These are phyloP conservation scores for Lordiphosa collinella DNA, from an alignment of 1,140 invertebrate species.

Conservation along the genomic window DNA sequence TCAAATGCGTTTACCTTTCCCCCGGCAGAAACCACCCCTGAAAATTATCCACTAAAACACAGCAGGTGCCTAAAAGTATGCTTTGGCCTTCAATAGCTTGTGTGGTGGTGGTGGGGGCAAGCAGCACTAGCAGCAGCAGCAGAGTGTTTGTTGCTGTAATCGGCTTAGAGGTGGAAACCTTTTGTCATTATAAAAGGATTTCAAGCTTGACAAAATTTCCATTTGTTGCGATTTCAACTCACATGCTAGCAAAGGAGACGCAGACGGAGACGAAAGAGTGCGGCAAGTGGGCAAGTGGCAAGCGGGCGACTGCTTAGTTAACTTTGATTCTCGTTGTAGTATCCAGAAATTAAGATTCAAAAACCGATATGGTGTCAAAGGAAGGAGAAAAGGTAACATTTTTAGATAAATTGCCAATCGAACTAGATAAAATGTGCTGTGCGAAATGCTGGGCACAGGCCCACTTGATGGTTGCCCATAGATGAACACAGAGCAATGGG, in stretches of 20 bases:
- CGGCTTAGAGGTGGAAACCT: conserved; percentile 76
- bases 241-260: conserved; percentile 4
- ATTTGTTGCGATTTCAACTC: conserved; percentile 59
- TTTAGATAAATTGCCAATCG: conserved; percentile 74
- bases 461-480: conserved; percentile 47
- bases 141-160: conserved; percentile 58
- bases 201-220: conserved; percentile 75
- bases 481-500: conserved; percentile 23
- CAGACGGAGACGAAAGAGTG: conserved; percentile 1
- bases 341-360: conserved; percentile 71
- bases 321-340: conserved; percentile 42
- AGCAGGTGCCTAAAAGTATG: conserved; percentile 31
- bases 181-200: conserved; percentile 78
- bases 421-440: conserved; percentile 73
- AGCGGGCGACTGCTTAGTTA: conserved; percentile 40
- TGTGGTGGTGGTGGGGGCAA: background rate
- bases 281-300: background rate
- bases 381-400: conserved; percentile 32
- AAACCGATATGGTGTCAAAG: conserved; percentile 52
- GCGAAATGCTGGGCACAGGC: conserved; percentile 37
- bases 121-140: too few relatives aligned
- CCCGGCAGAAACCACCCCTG: background rate
- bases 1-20: background rate
- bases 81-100: conserved; percentile 4
- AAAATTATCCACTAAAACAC: conserved; percentile 1